Conservation (phyloP, 2,888 invertebrate genomes). For the Acheta domesticus region DNA sequence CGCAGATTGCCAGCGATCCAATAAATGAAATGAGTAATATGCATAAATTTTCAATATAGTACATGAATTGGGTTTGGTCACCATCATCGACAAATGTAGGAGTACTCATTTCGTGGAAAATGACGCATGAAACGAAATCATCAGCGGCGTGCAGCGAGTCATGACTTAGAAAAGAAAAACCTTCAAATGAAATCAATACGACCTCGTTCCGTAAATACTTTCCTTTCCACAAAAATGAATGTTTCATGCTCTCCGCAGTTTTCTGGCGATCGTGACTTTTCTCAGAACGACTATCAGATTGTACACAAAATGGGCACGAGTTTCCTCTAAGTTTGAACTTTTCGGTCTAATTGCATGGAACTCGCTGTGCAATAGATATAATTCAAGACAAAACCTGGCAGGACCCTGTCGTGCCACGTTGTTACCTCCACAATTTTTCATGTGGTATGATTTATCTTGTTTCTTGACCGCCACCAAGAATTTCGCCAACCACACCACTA, state of each 20-base stretch:
- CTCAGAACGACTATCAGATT: conserved; percentile 18
- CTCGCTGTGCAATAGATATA: not conserved
- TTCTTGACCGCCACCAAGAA: too few species aligned
- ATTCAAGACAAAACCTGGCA: not conserved
- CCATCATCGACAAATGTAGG: too few species aligned
- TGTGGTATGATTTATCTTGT: too few species aligned
- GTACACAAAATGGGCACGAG: not conserved
- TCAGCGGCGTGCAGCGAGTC: not conserved
- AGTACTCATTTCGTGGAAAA: too few species aligned
- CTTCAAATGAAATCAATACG: not conserved
- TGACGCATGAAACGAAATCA: too few species aligned
- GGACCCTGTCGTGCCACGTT: too few species aligned
- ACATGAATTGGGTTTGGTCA: too few species aligned
- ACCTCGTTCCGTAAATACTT: not conserved
- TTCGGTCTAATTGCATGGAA: not conserved
- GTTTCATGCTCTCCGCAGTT: not conserved
- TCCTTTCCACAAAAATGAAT: conserved; percentile 6
- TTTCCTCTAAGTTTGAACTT: not conserved
- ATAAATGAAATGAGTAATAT: too few species aligned
- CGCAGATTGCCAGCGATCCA: too few species aligned
- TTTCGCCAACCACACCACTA: too few species aligned
- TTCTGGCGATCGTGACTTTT: not conserved
- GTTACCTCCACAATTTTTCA: too few species aligned
- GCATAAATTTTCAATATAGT: too few species aligned
- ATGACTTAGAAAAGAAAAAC: not conserved